These are phyloP conservation scores for Orientallactaga sibirica DNA, from an alignment of 2,797 vertebrate species.

Conservation along the genomic window DNA sequence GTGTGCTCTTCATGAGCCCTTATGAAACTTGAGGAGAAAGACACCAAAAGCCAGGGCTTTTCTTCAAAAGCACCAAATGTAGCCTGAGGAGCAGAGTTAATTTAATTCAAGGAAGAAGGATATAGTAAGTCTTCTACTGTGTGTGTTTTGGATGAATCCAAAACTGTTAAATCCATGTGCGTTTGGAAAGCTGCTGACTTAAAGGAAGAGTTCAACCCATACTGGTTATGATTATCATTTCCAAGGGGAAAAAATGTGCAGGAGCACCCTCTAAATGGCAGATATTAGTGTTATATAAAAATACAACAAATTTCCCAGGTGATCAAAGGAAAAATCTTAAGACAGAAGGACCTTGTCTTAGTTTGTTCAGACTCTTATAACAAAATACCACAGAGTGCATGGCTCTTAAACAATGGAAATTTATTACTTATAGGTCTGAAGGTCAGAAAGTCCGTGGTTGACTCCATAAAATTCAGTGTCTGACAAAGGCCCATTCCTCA, in stretches of 20 bases:
- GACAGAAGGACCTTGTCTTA: neutral
- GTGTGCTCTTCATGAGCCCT: neutral
- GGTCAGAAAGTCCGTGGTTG: neutral
- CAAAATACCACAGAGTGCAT: neutral
- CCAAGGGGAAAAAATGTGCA: neutral
- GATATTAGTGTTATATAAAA: neutral
- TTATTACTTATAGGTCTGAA: neutral
- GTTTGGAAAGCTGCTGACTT: neutral
- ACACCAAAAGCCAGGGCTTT: neutral
- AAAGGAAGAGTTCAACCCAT: neutral
- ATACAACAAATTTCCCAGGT: neutral
- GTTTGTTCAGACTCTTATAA: neutral
- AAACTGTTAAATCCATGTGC: neutral
- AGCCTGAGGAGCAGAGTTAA: neutral
- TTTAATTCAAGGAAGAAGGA: neutral
- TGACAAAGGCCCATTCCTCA: neutral
- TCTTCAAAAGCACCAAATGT: neutral
- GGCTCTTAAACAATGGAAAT: neutral
- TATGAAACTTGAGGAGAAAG: neutral
- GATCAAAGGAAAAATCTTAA: neutral
- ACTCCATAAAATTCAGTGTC: neutral
- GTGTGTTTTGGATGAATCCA: neutral
- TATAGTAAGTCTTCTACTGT: neutral
- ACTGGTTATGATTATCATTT: neutral
- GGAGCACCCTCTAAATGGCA: neutral